These are phyloP conservation scores for Atopsyche davidsoni DNA, from an alignment of 1,140 invertebrate species.

Conservation along the genomic window DNA sequence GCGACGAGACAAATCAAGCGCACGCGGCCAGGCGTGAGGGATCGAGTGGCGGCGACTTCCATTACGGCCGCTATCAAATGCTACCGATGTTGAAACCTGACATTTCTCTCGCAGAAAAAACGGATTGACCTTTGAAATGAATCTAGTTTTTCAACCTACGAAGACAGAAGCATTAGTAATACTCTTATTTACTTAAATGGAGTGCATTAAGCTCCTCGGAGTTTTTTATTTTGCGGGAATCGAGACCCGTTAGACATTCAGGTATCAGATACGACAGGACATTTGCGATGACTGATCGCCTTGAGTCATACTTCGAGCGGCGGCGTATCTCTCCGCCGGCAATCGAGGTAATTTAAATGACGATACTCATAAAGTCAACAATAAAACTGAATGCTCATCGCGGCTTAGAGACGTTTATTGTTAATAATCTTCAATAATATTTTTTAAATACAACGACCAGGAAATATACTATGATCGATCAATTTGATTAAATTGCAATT, in stretches of 20 bases:
- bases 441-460: too few species aligned
- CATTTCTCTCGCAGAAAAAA: constrained; percentile 25
- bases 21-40: too few species aligned
- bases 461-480: too few species aligned
- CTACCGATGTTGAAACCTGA: constrained; percentile 28
- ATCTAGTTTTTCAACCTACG: constrained; percentile 25
- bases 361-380: too few species aligned
- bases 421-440: too few species aligned
- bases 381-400: too few species aligned
- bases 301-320: too few species aligned
- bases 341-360: too few species aligned
- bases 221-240: neutral
- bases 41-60: constrained; percentile 11
- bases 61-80: constrained; percentile 20
- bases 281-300: neutral
- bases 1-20: too few species aligned
- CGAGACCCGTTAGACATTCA: neutral
- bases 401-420: too few species aligned
- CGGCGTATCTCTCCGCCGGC: too few species aligned
- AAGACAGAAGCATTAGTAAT: constrained; percentile 24
- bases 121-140: constrained; percentile 25
- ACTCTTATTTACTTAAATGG: constrained; percentile 12
- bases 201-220: constrained; percentile 13
- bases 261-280: neutral
- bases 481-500: too few species aligned